Percentiles rank a stretch among this genome's conserved stretches.
These are phyloP conservation scores for Itoplectis maculator DNA, from an alignment of 2,888 invertebrate species.

Conservation along the genomic window DNA sequence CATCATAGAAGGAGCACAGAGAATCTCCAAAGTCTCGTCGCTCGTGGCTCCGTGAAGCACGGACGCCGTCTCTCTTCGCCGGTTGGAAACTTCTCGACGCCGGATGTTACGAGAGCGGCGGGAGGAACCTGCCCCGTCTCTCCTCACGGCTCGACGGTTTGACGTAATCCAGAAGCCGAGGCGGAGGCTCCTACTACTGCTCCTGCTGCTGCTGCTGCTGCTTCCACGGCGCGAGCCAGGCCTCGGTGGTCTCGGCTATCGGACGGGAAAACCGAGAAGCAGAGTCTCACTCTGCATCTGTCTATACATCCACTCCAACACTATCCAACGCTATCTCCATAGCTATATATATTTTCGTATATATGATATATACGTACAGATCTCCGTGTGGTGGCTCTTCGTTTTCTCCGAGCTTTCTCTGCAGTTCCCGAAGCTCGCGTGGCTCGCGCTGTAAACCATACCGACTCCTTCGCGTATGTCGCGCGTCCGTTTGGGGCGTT, in stretches of 20 bases:
- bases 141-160: slow-evolving; percentile 72
- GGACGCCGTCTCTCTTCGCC: slow-evolving; percentile 63
- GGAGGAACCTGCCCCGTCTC: slow-evolving; percentile 30
- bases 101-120: slow-evolving; percentile 75
- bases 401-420: slow-evolving; percentile 16
- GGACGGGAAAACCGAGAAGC: slow-evolving; percentile 48
- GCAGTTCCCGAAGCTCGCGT: slow-evolving; percentile 26
- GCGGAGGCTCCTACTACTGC: too few species aligned
- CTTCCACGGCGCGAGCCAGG: slow-evolving; percentile 17
- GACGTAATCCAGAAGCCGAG: slow-evolving; percentile 77
- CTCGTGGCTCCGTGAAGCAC: slow-evolving; percentile 69
- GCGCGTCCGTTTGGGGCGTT: slow-evolving; percentile 43
- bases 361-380: slow-evolving; percentile 3
- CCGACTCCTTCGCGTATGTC: slow-evolving; percentile 58
- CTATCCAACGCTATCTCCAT: slow-evolving; percentile 18
- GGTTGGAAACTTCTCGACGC: slow-evolving; percentile 72
- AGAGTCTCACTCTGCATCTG: slow-evolving; percentile 33
- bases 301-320: slow-evolving; percentile 7
- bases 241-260: slow-evolving; percentile 59
- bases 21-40: slow-evolving; percentile 67
- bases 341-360: slow-evolving; percentile 6
- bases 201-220: not conserved
- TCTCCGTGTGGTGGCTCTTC: not conserved
- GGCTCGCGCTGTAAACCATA: slow-evolving; percentile 55
- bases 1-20: slow-evolving; percentile 48